Conservation (phyloP, 2,797 vertebrate species). For the Coracias cyanogaster region DNA sequence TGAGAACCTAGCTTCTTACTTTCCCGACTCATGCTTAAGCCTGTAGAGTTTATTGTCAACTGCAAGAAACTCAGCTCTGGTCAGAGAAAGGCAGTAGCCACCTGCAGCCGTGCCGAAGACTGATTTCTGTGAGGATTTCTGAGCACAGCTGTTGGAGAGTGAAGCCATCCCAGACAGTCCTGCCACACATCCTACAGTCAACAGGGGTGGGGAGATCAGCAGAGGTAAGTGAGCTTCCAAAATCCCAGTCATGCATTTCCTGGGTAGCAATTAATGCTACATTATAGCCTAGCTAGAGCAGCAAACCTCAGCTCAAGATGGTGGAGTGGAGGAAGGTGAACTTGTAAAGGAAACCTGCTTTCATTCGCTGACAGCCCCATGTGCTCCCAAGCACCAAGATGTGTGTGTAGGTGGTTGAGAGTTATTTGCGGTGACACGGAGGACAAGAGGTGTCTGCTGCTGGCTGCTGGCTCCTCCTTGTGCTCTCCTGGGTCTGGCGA, state of each 20-base stretch:
- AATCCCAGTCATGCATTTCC: neutral
- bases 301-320: neutral
- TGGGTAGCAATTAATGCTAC: neutral
- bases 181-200: neutral
- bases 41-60: neutral
- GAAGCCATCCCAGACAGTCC: neutral
- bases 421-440: neutral
- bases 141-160: neutral
- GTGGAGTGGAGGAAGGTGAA: neutral
- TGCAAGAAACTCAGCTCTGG: neutral
- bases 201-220: neutral
- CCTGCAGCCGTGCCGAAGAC: neutral
- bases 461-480: neutral
- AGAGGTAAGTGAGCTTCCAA: neutral
- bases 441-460: neutral
- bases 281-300: accelerated
- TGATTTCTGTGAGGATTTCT: neutral
- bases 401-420: neutral
- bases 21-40: neutral
- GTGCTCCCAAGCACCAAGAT: neutral
- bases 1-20: neutral
- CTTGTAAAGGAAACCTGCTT: neutral
- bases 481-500: accelerated
- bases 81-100: neutral
- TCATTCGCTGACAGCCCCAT: accelerated